Conservation (phyloP, 30 jellyfish, hydroid and myxozoan genomes). For the Chrysaora quinquecirrha region DNA sequence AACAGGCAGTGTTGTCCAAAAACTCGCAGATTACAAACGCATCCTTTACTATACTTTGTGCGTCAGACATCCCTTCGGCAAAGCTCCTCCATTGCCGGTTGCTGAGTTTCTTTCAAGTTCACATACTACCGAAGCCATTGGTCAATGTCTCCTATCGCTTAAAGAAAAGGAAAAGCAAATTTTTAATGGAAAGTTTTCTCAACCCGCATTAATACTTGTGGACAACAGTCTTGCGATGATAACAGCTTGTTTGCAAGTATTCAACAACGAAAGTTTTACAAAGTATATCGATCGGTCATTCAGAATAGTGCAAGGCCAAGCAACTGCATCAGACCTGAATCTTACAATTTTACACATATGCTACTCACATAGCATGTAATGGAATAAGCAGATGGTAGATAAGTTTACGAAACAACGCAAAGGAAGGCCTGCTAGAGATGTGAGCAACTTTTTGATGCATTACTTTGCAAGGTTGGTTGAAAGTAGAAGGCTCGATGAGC, state of each 20-base stretch:
- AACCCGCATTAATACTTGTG: neutral
- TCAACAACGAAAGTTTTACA: neutral
- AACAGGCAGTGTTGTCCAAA: neutral
- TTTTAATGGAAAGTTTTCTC: neutral
- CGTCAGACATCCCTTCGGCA: neutral
- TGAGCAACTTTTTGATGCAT: conserved; percentile 2
- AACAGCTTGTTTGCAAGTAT: neutral
- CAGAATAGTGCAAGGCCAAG: neutral
- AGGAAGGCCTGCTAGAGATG: neutral
- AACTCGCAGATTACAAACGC: neutral
- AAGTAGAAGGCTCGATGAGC: conserved; percentile 9
- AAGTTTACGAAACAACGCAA: neutral
- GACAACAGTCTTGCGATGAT: conserved; percentile 2
- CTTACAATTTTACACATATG: neutral
- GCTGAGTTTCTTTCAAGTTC: neutral
- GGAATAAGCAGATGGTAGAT: conserved; percentile 5
- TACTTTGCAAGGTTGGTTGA: conserved; percentile 10
- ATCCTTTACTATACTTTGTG: neutral
- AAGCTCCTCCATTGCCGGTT: neutral
- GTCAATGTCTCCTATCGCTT: neutral
- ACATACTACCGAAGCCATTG: neutral
- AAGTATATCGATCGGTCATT: neutral
- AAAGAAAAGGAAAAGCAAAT: neutral
- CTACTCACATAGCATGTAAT: neutral
- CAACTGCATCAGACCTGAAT: neutral